Conservation (phyloP, 2,797 vertebrate species). For the Sebastes iracundus region DNA sequence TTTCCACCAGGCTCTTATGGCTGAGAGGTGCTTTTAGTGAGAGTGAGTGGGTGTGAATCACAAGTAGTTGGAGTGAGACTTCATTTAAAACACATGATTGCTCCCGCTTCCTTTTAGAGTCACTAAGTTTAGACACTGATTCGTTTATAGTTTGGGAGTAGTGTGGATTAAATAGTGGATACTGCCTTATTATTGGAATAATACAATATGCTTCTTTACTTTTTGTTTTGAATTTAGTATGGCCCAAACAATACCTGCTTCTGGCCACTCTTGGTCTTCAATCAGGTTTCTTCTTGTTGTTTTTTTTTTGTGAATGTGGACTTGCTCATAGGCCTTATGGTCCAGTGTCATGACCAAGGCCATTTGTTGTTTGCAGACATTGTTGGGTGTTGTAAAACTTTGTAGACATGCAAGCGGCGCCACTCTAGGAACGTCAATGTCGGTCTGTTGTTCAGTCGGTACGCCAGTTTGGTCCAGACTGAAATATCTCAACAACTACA, state of each 20-base stretch:
- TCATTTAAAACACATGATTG: constrained; percentile 24
- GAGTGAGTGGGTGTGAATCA: constrained; percentile 29
- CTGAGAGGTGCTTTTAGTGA: constrained; percentile 5
- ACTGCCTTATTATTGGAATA: neutral
- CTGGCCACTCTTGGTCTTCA: neutral
- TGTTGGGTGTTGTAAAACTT: no score
- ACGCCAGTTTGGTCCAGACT: neutral
- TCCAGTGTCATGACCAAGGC: neutral
- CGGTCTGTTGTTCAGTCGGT: neutral
- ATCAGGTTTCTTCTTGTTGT: neutral
- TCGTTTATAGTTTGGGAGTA: neutral
- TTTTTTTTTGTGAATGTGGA: neutral
- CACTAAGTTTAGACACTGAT: constrained; percentile 1
- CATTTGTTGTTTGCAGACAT: no score
- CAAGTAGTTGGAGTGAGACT: constrained; percentile 31
- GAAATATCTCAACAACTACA: neutral
- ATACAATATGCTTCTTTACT: neutral
- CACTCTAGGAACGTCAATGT: neutral
- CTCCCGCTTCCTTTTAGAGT: neutral
- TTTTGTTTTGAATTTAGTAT: neutral
- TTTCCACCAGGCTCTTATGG: constrained; percentile 1
- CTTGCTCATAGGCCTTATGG: neutral
- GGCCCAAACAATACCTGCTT: neutral
- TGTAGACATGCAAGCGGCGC: no score
- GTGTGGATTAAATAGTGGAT: neutral